phyloP scores from a whole-genome alignment of 2,113 vertebrate species.

The Corythoichthys intestinalis region DNA sequence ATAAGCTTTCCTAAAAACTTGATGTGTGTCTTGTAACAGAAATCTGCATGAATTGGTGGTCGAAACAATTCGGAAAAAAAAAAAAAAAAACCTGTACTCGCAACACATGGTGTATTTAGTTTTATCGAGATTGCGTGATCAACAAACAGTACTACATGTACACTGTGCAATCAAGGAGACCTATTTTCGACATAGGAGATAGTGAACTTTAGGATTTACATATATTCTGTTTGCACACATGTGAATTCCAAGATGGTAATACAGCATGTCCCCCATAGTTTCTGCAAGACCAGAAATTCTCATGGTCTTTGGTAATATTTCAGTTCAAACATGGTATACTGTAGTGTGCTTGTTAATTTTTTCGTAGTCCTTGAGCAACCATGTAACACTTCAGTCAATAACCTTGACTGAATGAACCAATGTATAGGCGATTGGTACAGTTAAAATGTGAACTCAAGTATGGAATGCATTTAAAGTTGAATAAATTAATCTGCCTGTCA shows the following conservation, averaged over 20 bases:
- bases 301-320: neutral
- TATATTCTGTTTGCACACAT: neutral
- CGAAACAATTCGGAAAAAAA: neutral
- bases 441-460: conserved; percentile 10
- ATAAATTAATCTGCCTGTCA: neutral
- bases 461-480: neutral
- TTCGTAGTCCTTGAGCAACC: neutral
- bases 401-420: neutral
- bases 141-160: no score
- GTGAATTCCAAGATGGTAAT: neutral
- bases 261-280: neutral
- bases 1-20: neutral
- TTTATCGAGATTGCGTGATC: neutral
- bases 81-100: neutral
- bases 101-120: neutral
- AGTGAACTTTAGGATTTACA: neutral
- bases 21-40: neutral
- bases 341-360: neutral
- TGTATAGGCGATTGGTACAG: conserved; percentile 4
- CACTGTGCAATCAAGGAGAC: neutral
- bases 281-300: conserved; percentile 13
- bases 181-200: neutral
- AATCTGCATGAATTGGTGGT: neutral
- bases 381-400: neutral
- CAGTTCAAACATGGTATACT: neutral